Base-by-base conservation (phyloP, 2,888 invertebrate genomes). In the Troilus luridus region DNA sequence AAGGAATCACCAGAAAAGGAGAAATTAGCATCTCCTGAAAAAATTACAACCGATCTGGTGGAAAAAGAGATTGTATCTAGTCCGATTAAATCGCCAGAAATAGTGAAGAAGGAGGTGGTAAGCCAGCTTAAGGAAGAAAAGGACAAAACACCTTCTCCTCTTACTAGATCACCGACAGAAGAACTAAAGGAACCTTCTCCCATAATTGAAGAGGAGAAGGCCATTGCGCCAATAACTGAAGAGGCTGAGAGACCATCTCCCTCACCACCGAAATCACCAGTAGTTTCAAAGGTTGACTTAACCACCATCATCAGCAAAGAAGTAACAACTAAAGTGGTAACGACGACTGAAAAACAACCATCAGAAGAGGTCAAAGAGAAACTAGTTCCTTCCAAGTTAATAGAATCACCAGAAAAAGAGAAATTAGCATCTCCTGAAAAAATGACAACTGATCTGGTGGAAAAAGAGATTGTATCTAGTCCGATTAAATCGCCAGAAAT, bases 161-260 rank as follows among this genome's bases (percentile, higher is more conserved):
- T 10, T 2, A 67, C 67, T 67, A 72, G n/a, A 72, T 72, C 72
- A 27, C 72, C 24, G 27, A 72, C 72, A 27, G 27, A 72, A 7
- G 72, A 72, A 1, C 12, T 72, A 10, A 72, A 72, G 12, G 72
- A 27, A 72, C 72, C 72, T 14, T 72, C 72, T 72, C 24, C 6
- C 12, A 3, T 24, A 67, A 2, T 11, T 24, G 24, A 59, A 54
- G 27, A 56, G 60, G 27, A 56, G 41, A 93, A 89, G 94, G 93
- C 1, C 94, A 94, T 93, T 94, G 21, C 88, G 2, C 88, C 60
- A 9, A 1, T 54, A 19, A 88, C 88, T 17, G 56, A 60, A 67
- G 10, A n/a, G n/a, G n/a, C 64, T 17, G 60, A 60, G 60, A 21
- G 5, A 41, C 41, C 41, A 5, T 41, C 41, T 41, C 41, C 41